Evolutionary conservation across 2,888 invertebrate species (phyloP).

Genomic region (Lasiommata megera): DNA sequence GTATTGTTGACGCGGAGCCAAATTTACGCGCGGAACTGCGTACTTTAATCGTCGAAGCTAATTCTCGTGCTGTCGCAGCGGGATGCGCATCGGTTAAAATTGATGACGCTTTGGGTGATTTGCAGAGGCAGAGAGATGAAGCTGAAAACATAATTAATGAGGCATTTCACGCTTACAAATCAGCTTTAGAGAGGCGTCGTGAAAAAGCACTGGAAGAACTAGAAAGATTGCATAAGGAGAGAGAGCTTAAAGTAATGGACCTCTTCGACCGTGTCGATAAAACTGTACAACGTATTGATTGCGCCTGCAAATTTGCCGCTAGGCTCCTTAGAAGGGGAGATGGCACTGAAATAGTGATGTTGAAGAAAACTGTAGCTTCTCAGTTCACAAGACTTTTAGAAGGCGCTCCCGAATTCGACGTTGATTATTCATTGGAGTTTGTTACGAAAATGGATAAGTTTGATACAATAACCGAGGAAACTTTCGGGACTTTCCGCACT

Average conservation of each 20-base stretch:
- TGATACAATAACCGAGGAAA: conserved; percentile 85
- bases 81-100: conserved; percentile 88
- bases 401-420: conserved; percentile 90
- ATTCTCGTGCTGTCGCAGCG: conserved; percentile 87
- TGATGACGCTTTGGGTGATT: conserved; percentile 90
- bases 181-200: conserved; percentile 89
- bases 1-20: conserved; percentile 89
- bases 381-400: conserved; percentile 90
- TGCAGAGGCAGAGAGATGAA: conserved; percentile 93
- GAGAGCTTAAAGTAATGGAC: conserved; percentile 95
- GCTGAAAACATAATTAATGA: conserved; percentile 91
- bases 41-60: conserved; percentile 87
- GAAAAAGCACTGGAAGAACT: conserved; percentile 88
- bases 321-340: conserved; percentile 92
- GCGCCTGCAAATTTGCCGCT: conserved; percentile 92
- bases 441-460: conserved; percentile 90
- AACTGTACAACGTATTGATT: conserved; percentile 91
- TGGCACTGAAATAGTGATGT: conserved; percentile 90
- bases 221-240: conserved; percentile 88
- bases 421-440: conserved; percentile 90
- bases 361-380: conserved; percentile 89
- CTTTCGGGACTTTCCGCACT: conserved; percentile 88
- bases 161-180: conserved; percentile 89
- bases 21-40: conserved; percentile 89
- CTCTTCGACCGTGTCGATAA: conserved; percentile 91